These are phyloP conservation scores for Proteles cristata DNA, from an alignment of 2,113 vertebrate genomes.

Conservation along the genomic window DNA sequence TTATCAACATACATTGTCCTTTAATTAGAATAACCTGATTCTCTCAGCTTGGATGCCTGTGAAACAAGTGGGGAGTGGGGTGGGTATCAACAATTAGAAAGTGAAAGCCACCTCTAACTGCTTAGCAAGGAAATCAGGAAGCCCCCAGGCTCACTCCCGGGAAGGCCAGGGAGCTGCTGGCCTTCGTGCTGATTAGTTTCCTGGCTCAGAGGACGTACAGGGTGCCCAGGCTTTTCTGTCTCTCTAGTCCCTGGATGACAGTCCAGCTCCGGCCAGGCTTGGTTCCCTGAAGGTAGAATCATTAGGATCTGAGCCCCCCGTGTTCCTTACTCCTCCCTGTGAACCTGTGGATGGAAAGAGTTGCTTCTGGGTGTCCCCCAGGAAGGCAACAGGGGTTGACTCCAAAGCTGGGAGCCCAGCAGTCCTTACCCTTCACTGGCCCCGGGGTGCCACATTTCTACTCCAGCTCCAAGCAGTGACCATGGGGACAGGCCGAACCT, in stretches of 20 bases:
- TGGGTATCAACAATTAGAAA: background rate
- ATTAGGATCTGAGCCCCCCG: background rate
- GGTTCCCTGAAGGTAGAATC: background rate
- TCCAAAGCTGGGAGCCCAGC: background rate
- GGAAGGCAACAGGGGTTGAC: fast-evolving
- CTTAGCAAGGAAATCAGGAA: background rate
- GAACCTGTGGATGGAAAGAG: background rate
- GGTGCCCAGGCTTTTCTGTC: background rate
- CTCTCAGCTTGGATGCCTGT: background rate
- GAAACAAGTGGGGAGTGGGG: background rate
- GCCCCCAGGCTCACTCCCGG: too few relatives aligned
- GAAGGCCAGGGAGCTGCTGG: fast-evolving
- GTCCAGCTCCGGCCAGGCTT: background rate
- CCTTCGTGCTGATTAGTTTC: background rate
- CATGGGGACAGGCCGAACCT: background rate
- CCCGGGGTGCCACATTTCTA: background rate
- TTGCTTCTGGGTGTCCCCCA: background rate
- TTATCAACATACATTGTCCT: background rate
- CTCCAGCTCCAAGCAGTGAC: background rate
- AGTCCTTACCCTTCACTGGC: background rate
- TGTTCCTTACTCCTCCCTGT: background rate
- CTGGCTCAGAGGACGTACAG: background rate
- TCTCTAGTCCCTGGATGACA: background rate
- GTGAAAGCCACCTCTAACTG: background rate
- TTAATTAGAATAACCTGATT: background rate